Percentiles rank a stretch among this genome's conserved stretches.
Conservation (phyloP, 2,113 vertebrate genomes). For the Channa argus region DNA sequence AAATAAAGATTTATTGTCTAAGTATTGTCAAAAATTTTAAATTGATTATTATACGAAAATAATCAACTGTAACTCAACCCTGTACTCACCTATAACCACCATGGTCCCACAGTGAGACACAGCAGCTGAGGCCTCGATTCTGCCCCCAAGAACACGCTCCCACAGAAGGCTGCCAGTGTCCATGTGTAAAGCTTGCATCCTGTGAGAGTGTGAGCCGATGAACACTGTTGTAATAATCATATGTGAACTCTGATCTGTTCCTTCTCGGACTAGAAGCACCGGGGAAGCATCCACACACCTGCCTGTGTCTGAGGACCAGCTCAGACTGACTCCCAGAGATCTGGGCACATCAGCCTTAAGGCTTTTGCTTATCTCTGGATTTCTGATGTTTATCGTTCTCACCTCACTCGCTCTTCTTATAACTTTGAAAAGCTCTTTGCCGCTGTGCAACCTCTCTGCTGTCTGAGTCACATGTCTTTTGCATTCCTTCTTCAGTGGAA, state of each 20-base stretch:
- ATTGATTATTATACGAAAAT: too few relatives aligned
- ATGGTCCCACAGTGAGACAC: conserved; percentile 89
- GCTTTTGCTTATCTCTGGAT: background rate
- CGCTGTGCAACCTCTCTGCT: conserved; percentile 15
- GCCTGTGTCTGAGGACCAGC: conserved; percentile 91
- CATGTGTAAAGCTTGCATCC: conserved; percentile 89
- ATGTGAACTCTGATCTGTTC: background rate
- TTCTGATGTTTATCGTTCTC: conserved; percentile 22
- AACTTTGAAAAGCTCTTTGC: conserved; percentile 34
- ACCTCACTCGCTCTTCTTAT: conserved; percentile 71
- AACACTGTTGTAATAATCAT: conserved; percentile 77
- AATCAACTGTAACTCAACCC: background rate
- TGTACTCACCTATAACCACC: conserved; percentile 87
- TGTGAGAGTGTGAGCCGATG: conserved; percentile 93
- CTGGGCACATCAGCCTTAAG: background rate
- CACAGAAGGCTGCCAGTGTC: conserved; percentile 87
- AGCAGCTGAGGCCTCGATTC: conserved; percentile 93
- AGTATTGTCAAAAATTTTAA: too few relatives aligned
- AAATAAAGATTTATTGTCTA: background rate
- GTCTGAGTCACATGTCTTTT: background rate
- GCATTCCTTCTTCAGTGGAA: conserved; percentile 45
- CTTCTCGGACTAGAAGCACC: conserved; percentile 77
- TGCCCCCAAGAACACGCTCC: conserved; percentile 90
- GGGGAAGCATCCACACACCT: conserved; percentile 96
- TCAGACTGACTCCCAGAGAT: conserved; percentile 72